Evolutionary conservation across 2,113 vertebrate species (phyloP).

Genomic region (Aphyosemion australe): DNA sequence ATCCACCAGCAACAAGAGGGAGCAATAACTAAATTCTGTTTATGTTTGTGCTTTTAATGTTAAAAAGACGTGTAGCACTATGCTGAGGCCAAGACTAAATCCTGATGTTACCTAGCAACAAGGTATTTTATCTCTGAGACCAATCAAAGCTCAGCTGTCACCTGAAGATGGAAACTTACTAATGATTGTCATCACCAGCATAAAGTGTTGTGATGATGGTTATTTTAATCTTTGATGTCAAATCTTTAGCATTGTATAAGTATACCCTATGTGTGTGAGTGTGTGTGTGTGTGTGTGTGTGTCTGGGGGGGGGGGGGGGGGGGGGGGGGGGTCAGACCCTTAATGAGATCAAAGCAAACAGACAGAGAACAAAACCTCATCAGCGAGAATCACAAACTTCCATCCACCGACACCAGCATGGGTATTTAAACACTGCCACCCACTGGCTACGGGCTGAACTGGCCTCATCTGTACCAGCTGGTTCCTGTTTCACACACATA

Average conservation of each 20-base stretch:
- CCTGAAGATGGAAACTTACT: no score
- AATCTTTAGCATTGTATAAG: no score
- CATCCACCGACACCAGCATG: neutral
- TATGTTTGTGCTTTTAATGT: constrained; percentile 21
- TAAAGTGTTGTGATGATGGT: no score
- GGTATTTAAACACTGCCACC: constrained; percentile 63
- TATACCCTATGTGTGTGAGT: no score
- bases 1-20: neutral
- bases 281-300: no score
- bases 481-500: neutral
- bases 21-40: no score
- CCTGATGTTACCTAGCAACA: constrained; percentile 80
- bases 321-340: no score
- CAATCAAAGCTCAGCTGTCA: constrained; percentile 39
- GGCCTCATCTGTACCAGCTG: neutral
- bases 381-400: neutral
- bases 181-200: no score
- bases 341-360: neutral
- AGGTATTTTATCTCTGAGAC: constrained; percentile 59
- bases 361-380: neutral
- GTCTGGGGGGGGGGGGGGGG: no score
- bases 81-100: constrained; percentile 46
- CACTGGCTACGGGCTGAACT: constrained; percentile 39
- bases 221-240: no score
- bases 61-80: neutral